Percentiles rank a stretch among this genome's conserved stretches.
These are phyloP conservation scores for Drosophila nr. perissopoda DNA, from an alignment of 2,888 invertebrate species.

Conservation along the genomic window DNA sequence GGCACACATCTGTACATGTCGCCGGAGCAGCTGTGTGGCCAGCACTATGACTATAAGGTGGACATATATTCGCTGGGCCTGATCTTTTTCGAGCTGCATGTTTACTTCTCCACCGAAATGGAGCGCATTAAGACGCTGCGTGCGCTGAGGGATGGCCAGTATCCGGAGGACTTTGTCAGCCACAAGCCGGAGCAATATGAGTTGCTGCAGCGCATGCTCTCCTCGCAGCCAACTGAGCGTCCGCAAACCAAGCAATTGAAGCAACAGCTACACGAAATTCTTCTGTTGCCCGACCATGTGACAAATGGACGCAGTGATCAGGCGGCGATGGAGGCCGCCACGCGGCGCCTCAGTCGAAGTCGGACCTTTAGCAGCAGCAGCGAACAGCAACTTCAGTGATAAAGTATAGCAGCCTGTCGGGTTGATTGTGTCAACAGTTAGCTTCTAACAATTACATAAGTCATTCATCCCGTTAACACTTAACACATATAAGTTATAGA, in stretches of 20 bases:
- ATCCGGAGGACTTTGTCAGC: constrained; percentile 89
- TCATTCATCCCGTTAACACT: constrained; percentile 16
- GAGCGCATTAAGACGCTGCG: constrained; percentile 91
- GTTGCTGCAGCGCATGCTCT: constrained; percentile 92
- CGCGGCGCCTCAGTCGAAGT: constrained; percentile 73
- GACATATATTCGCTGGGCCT: constrained; percentile 98
- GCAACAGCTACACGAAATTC: constrained; percentile 73
- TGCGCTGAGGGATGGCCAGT: constrained; percentile 88
- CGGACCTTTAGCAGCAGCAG: constrained; percentile 79
- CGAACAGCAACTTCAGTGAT: constrained; percentile 57
- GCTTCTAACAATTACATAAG: constrained; percentile 22
- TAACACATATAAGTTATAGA: constrained; percentile 17
- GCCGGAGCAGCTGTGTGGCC: constrained; percentile 94
- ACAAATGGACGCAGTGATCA: constrained; percentile 62
- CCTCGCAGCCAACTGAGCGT: constrained; percentile 89
- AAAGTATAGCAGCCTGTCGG: background rate
- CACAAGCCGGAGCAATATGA: constrained; percentile 89
- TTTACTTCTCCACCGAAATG: constrained; percentile 95
- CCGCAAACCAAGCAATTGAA: constrained; percentile 91
- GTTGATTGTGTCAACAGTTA: constrained; percentile 12
- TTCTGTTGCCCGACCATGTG: constrained; percentile 70
- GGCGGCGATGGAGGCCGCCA: constrained; percentile 66
- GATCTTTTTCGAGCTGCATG: constrained; percentile 96
- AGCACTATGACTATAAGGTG: constrained; percentile 94
- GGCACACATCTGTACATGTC: constrained; percentile 99